These are phyloP conservation scores for Cinara cedri DNA, from an alignment of 2,888 invertebrate species.

Conservation along the genomic window DNA sequence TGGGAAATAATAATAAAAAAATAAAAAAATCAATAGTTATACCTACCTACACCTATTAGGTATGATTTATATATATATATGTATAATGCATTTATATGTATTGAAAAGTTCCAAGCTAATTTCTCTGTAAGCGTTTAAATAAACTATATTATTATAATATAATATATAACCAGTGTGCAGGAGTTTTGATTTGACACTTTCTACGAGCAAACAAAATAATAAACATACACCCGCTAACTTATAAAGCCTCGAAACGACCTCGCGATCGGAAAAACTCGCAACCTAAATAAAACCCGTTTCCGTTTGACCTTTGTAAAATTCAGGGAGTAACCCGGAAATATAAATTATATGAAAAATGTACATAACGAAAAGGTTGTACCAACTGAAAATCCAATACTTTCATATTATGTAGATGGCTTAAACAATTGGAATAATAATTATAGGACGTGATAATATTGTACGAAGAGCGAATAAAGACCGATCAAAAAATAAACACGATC, in stretches of 20 bases:
- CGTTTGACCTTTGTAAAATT: not conserved
- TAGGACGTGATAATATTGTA: too few species aligned
- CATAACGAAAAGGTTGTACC: too few species aligned
- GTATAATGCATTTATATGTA: too few species aligned
- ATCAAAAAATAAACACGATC: too few species aligned
- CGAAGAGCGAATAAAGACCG: too few species aligned
- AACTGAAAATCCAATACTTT: too few species aligned
- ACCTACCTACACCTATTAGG: too few species aligned
- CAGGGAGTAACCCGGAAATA: too few species aligned
- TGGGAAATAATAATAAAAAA: conserved; percentile 14
- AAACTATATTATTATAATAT: not conserved
- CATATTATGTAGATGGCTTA: too few species aligned
- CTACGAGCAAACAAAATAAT: not conserved
- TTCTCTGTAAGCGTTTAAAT: conserved; percentile 12
- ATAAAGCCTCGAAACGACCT: not conserved
- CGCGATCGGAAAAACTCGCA: not conserved
- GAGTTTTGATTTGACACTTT: not conserved
- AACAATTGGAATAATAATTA: too few species aligned
- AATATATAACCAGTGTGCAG: too few species aligned
- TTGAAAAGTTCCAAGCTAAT: conserved; percentile 15
- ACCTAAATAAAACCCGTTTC: not conserved
- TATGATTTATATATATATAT: conserved; percentile 25
- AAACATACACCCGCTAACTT: not conserved
- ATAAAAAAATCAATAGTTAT: conserved; percentile 40
- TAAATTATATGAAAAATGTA: too few species aligned